Conservation (phyloP, 2,113 vertebrate genomes). For the Empidonax alnorum region DNA sequence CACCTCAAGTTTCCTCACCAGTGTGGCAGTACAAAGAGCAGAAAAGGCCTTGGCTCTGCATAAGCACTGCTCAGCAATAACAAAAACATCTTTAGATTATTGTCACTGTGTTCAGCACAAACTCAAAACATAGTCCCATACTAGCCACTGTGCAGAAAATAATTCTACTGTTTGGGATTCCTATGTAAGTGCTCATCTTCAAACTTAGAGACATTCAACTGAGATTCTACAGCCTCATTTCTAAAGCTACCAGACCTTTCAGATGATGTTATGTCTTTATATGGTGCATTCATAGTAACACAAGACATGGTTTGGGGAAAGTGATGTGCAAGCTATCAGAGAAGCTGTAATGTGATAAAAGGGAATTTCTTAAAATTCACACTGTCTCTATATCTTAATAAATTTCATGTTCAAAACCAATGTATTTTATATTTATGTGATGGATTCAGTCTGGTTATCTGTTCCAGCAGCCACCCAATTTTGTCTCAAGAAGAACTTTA, state of each 20-base stretch:
- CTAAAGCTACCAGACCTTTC: not conserved
- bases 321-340: not conserved
- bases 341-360: not conserved
- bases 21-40: accelerated
- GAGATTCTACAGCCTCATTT: not conserved
- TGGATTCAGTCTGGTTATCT: not conserved
- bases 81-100: not conserved
- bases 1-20: not conserved
- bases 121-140: not conserved
- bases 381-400: not conserved
- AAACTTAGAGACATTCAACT: not conserved
- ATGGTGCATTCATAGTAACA: not conserved
- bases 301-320: not conserved
- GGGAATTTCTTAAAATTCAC: not conserved
- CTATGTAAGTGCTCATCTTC: not conserved
- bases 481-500: not conserved
- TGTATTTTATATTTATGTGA: not conserved
- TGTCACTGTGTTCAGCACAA: not conserved
- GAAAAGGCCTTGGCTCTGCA: not conserved
- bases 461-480: not conserved
- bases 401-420: not conserved
- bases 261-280: not conserved
- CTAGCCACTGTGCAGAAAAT: not conserved
- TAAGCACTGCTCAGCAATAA: not conserved
- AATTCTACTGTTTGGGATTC: not conserved